Base-by-base conservation (phyloP, 2,888 invertebrate genomes). In the Ceriagrion tenellum region DNA sequence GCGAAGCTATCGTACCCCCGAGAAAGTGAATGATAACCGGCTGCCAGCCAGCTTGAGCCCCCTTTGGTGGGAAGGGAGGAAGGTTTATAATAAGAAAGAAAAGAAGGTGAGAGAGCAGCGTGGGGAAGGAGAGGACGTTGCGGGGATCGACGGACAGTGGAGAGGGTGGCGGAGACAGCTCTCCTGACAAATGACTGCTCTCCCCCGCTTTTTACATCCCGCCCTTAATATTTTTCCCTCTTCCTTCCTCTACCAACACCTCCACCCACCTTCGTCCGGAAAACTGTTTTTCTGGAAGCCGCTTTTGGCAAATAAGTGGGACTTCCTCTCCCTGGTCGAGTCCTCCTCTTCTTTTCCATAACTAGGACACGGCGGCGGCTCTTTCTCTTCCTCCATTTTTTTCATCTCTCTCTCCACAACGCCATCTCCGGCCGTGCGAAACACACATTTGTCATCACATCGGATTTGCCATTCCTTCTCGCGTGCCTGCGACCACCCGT, bases 131-230 rank as follows among this genome's bases (percentile, higher is more conserved):
- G 56, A 56, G 56, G 56, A 3, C 13, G 56, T 13, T 56, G 23
- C 20, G 59, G 2, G 20, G 59, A 8, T 47, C 8, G 47, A 47
- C 2, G 8, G 47, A n/a, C 8, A n/a, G 26, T 8, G 20, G 69
- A 69, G n/a, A 16, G 6, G 69, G 26, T 69, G 69, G 12, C 0
- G 69, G 69, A n/a, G 55, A 56, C 90, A 69, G 90, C 59, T 30
- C 56, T 59, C 35, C 91, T 91, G 91, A 91, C 91, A 91, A 91
- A 91, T 91, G 91, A 91, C 56, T 59, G 91, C 56, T 56, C 90
- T n/a, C 55, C 16, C 91, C 35, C 59, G 35, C 91, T 23, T 40
- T 59, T 89, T 55, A 89, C 89, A 56, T 90, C 35, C 88, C 88
- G 40, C 40, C 47, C 88, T 88, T 47, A 88, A 35, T 88, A 40